Base-by-base conservation (phyloP, 1,140 invertebrate species). In the Drosophila parvula region DNA sequence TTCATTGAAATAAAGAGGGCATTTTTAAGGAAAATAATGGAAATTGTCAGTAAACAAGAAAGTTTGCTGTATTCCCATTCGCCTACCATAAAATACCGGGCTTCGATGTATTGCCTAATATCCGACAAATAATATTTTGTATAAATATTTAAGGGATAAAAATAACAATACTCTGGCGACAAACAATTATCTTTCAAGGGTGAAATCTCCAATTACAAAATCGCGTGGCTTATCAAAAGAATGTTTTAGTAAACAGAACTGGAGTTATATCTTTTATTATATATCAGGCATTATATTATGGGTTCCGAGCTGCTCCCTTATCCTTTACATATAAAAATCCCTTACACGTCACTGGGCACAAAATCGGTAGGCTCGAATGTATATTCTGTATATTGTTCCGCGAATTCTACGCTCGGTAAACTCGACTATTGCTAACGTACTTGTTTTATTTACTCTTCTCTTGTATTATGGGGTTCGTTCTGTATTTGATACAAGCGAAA, bases 401-500 rank as follows among this genome's bases (percentile, higher is more conserved):
- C 11, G 50, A 22, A 30, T 34, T 18, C 16, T 36, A 55, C 27
- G 8, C 12, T 5, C 14, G 38, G 38, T n/a, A 40, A 5, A n/a
- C 38, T 40, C 12, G 12, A 22, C 32, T 38, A 55, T 53, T 55
- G 34, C 51, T 27, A 55, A 38, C 34, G 51, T 55, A 27, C 34
- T 38, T 55, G 51, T 71, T 71, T 71, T 40, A 41, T 71, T 40
- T 69, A 69, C 62, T 30, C 44, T 68, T 55, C 38, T 16, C 27
- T 53, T 55, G 50, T 41, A 65, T 32, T 47, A 57, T 62, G 32
- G 27, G 18, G 28, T 28, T 57, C 50, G 28, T 57, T 63, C 55
- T 64, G 50, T 64, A 11, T 63, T 40, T 56, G 43, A 57, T 44
- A 60, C 41, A 47, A 64, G 75, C 57, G 60, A 56, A 60, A 74